phyloP scores from a whole-genome alignment of 2,113 vertebrate species.

The Xenopus borealis region DNA sequence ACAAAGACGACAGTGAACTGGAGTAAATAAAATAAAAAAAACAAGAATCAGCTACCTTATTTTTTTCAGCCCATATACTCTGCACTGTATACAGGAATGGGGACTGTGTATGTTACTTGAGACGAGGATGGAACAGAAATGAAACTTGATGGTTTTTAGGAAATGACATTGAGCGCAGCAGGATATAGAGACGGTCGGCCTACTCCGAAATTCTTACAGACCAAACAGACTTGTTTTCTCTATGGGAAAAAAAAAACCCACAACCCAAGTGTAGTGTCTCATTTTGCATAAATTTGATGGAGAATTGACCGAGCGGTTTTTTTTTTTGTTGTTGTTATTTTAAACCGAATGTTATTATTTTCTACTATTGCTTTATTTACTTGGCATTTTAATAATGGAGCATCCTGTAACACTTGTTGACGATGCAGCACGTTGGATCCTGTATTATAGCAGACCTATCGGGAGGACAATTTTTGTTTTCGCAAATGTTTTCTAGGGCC shows the following conservation, averaged over 20 bases:
- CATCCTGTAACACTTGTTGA: constrained; percentile 70
- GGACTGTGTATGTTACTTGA: constrained; percentile 75
- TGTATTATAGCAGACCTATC: constrained; percentile 59
- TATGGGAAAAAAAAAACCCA: constrained; percentile 66
- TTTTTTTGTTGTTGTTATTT: constrained; percentile 76
- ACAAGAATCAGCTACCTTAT: constrained; percentile 57
- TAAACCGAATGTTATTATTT: constrained; percentile 64
- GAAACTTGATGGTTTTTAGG: constrained; percentile 53
- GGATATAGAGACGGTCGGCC: constrained; percentile 57
- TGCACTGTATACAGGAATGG: constrained; percentile 88
- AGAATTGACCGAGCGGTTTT: constrained; percentile 64
- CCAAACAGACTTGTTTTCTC: constrained; percentile 77
- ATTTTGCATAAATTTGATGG: constrained; percentile 74
- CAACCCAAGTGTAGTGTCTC: constrained; percentile 70
- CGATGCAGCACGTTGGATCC: constrained; percentile 69
- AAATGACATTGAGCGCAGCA: constrained; percentile 57
- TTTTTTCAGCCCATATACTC: constrained; percentile 78
- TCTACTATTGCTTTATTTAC: constrained; percentile 73
- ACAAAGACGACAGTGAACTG: constrained; percentile 65
- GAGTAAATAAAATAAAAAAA: constrained; percentile 65
- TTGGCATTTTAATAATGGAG: constrained; percentile 73
- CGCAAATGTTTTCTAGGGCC: constrained; percentile 66
- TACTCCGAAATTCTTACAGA: constrained; percentile 67
- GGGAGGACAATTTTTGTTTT: constrained; percentile 56
- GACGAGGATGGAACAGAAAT: constrained; percentile 68